Base-by-base conservation (phyloP, 2,113 vertebrate genomes). In the Zootoca vivipara region DNA sequence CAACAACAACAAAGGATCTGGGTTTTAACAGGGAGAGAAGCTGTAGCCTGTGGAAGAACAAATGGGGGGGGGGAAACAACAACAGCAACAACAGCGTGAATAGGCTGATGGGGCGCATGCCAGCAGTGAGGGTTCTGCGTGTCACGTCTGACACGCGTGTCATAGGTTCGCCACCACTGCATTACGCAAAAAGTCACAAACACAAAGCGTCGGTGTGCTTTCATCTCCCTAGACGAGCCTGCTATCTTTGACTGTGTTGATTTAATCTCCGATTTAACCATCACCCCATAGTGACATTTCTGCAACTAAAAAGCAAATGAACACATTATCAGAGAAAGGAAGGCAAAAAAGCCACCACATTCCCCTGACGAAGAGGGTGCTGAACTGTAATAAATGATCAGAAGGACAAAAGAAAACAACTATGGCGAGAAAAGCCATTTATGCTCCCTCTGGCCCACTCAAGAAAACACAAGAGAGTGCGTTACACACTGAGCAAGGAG, bases 221-320 rank as follows among this genome's bases (percentile, higher is more conserved):
- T 92, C 72, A 65, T 89, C 84, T 91, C 70, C 65, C 74, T 85
- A 30, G 15, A 86, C 1, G 81, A 88, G 4, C 73, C 87, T 85
- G 89, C 70, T 69, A 79, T 73, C 7, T 46, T 89, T 78, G 86
- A 22, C n/a, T 88, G 5, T 86, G 26, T 81, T 83, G 30, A 5
- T 78, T 46, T 72, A 88, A 82, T 28, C 8, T 86, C 65, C 74
- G 42, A 89, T 74, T 74, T 85, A 88, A 85, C 62, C 91, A 90
- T 92, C 40, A 86, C 82, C 4, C 40, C 40, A 78, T 89, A 85
- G 10, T 87, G 70, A 75, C 58, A 87, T 80, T 91, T 93, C 46
- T 12, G 58, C 88, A 33, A 78, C 40, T 89, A 77, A 74, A 93
- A 93, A 92, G 42, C 83, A n/a, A 87, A 75, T 92, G 90, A 90